These are phyloP conservation scores for Brachionus koreanus DNA, from an alignment of 1,140 invertebrate species.

Conservation along the genomic window DNA sequence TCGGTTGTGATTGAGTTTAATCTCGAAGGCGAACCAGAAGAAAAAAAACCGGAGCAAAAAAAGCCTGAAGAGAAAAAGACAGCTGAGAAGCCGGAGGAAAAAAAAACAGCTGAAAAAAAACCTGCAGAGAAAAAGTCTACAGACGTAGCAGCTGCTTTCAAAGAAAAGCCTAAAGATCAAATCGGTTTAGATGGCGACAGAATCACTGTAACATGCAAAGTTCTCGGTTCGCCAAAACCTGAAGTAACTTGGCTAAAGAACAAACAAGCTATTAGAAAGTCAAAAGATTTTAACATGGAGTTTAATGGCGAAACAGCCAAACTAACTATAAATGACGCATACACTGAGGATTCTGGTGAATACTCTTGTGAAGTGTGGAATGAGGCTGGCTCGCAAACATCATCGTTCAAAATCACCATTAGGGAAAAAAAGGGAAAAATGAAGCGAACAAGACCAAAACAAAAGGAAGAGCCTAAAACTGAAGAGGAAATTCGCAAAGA, in stretches of 20 bases:
- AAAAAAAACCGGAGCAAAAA: constrained; percentile 6
- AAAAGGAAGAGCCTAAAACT: neutral
- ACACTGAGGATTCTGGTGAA: constrained; percentile 84
- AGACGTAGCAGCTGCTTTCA: constrained; percentile 4
- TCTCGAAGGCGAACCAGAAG: constrained; percentile 10
- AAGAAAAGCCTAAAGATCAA: constrained; percentile 40
- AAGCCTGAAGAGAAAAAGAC: neutral
- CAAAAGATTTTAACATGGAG: constrained; percentile 22
- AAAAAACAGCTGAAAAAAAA: constrained; percentile 12
- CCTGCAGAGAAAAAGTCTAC: neutral
- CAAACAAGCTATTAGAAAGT: constrained; percentile 21
- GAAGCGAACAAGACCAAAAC: constrained; percentile 8
- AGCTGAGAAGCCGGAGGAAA: neutral
- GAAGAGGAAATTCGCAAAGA: constrained; percentile 25
- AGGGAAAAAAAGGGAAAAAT: constrained; percentile 47
- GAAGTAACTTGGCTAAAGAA: constrained; percentile 40
- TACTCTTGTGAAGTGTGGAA: constrained; percentile 86
- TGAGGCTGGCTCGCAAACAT: constrained; percentile 72
- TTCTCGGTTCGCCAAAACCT: constrained; percentile 53
- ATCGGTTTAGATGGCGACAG: constrained; percentile 49
- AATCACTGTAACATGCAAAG: constrained; percentile 52
- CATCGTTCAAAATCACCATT: constrained; percentile 51
- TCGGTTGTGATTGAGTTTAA: constrained; percentile 65
- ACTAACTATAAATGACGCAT: constrained; percentile 84
- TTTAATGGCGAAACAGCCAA: constrained; percentile 58